Base-by-base conservation (phyloP, 2,888 invertebrate species). In the Drosophila suboccidentalis region DNA sequence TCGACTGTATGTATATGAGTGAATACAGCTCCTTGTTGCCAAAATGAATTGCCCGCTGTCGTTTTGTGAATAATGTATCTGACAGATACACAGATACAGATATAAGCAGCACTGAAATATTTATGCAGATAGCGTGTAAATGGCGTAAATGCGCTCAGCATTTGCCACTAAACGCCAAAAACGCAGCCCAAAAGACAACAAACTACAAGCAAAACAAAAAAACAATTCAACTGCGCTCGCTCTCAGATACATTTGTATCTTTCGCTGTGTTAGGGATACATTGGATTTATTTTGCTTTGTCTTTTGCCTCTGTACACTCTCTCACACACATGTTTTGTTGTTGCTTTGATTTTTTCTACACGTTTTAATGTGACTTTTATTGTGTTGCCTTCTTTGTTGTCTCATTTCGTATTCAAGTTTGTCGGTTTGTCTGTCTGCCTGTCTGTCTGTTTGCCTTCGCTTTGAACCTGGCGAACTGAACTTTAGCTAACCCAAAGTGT, bases 301-400 rank as follows among this genome's bases (percentile, higher is more conserved):
- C 64, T 71, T 36, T 49, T 36, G 39, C 17, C 47, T 47, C 19
- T 41, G 64, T 54, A 32, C 29, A 38, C 58, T 47, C 26, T 15
- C 29, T 29, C 38, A 44, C 57, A 22, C 66, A 69, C 73, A 69
- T 68, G 61, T 67, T 55, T 65, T 64, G 46, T 62, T 63, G 29
- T 59, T 75, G 44, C 46, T 26, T 26, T 26, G 26, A 22, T 26
- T 26, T 26, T 60, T 47, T 60, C 46, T 29, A 66, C 71, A 70
- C 78, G 78, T 79, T 87, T 89, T 82, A 78, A 87, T 89, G 82
- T 89, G 89, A 87, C 89, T 86, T 86, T 86, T 87, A 89, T 89
- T 86, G 85, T 61, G 80, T 50, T 75, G 72, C 73, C 78, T 72
- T 47, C 89, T 87, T 87, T 89, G 82, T 81, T 76, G 85, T 80